Evolutionary conservation across 2,888 invertebrate species (phyloP).

Genomic region (Folsomia candida): DNA sequence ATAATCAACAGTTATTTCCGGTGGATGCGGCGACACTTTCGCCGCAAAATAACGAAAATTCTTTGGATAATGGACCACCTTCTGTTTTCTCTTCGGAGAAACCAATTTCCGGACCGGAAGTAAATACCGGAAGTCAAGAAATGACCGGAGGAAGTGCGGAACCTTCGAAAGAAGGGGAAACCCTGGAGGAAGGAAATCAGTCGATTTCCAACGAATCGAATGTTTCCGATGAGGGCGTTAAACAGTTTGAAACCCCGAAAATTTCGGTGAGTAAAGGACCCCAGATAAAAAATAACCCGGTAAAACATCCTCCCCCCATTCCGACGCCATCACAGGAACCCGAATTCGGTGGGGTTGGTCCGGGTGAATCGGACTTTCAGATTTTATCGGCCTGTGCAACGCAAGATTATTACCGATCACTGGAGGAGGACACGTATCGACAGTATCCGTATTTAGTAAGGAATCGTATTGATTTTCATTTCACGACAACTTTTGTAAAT

Average conservation of each 20-base stretch:
- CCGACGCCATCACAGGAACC: not conserved
- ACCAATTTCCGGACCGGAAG: not conserved
- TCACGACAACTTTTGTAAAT: not conserved
- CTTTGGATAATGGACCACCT: not conserved
- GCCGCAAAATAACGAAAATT: not conserved
- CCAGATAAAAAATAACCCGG: not conserved
- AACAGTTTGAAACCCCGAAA: too few relatives aligned
- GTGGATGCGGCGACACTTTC: not conserved
- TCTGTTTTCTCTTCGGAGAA: not conserved
- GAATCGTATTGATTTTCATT: not conserved
- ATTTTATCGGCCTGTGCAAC: slow-evolving; percentile 37
- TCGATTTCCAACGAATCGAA: too few relatives aligned
- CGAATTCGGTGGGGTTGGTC: not conserved
- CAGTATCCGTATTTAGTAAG: slow-evolving; percentile 41
- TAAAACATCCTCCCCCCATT: not conserved
- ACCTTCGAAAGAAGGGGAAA: too few relatives aligned
- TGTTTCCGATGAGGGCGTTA: too few relatives aligned
- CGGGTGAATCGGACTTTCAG: slow-evolving; percentile 27
- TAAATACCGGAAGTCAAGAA: not conserved
- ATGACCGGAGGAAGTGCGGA: too few relatives aligned
- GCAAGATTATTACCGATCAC: slow-evolving; percentile 34
- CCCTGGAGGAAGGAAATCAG: too few relatives aligned
- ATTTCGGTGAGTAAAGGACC: too few relatives aligned
- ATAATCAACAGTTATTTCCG: not conserved
- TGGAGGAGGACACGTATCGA: slow-evolving; percentile 27